Base-by-base conservation (phyloP, 2,888 invertebrate species). In the Brachyptera putata region DNA sequence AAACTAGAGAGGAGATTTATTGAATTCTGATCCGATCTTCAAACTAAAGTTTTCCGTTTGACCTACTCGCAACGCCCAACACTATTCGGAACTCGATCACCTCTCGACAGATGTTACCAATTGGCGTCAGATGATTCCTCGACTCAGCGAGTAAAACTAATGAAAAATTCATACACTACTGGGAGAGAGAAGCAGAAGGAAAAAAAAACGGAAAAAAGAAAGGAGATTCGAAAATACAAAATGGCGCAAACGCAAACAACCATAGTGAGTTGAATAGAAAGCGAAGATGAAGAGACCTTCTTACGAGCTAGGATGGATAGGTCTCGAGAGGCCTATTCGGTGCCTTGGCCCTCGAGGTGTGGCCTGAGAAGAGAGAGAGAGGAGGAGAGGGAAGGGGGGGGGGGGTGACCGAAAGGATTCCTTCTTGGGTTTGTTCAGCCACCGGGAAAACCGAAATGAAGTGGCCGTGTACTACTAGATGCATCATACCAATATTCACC, bases 241-340 rank as follows among this genome's bases (percentile, higher is more conserved):
- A 7, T 30, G 30, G 30, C 30, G n/a, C 30, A 30, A 30, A 11
- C 30, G 11, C 30, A 11, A 11, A 30, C 11, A 30, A 11, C 5
- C 30, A 30, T 30, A 5, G 30, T 30, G 30, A 7, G 30, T 30
- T 30, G 30, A 30, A 30, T 30, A 24, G 13, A 34, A 21, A 21
- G 21, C 22, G 55, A n/a, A 37, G 30, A 46, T 34, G 55, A 48
- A 57, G 53, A 49, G 61, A 57, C 48, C 61, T 37, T 48, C 61
- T 58, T 61, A 61, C 50, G 58, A 61, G 57, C 26, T 55, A 56
- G 36, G 56, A 56, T 48, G 36, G 53, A 53, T 53, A 18, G 53
- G 34, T 18, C 53, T 3, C 53, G 21, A 1, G 56, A 60, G 60
- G 36, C 30, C 56, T 46, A 56, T 48, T 56, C 56, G 39, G 37